These are phyloP conservation scores for Anarsia innoxiella DNA, from an alignment of 2,888 invertebrate genomes.

Conservation along the genomic window DNA sequence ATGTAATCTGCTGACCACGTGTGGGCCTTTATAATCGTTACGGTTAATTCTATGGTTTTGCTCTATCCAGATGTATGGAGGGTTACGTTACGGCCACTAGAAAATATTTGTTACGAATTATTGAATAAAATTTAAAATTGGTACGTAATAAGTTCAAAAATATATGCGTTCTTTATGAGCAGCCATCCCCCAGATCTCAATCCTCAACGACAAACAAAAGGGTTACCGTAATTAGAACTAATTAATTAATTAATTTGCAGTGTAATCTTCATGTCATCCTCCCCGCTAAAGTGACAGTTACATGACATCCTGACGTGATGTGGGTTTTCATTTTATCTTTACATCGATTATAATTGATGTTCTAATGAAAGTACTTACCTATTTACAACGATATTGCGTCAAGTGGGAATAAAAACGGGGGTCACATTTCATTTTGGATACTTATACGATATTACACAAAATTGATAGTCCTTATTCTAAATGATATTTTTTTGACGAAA, in stretches of 20 bases:
- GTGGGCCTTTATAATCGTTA: conserved; percentile 39
- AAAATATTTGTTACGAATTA: too few relatives aligned
- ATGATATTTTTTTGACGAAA: too few relatives aligned
- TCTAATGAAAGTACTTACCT: conserved; percentile 6
- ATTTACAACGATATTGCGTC: too few relatives aligned
- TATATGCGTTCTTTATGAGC: too few relatives aligned
- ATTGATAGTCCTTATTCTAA: too few relatives aligned
- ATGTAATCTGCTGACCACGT: conserved; percentile 44
- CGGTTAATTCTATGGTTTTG: conserved; percentile 22
- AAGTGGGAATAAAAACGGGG: too few relatives aligned
- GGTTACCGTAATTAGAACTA: conserved; percentile 54
- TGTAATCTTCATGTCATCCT: conserved; percentile 39
- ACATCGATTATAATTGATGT: conserved; percentile 21
- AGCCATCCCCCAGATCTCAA: too few relatives aligned
- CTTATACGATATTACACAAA: too few relatives aligned
- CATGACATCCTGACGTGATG: conserved; percentile 53
- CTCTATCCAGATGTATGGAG: conserved; percentile 22
- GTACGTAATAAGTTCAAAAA: too few relatives aligned
- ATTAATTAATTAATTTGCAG: conserved; percentile 54
- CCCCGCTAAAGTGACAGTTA: conserved; percentile 43
- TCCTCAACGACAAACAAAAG: conserved; percentile 38
- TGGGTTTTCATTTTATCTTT: conserved; percentile 33
- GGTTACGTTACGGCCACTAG: too few relatives aligned
- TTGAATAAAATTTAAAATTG: too few relatives aligned
- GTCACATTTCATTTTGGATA: too few relatives aligned